Percentiles rank a stretch among this genome's conserved stretches.
These are phyloP conservation scores for Tychaedon coryphoeus DNA, from an alignment of 2,113 vertebrate genomes.

Conservation along the genomic window DNA sequence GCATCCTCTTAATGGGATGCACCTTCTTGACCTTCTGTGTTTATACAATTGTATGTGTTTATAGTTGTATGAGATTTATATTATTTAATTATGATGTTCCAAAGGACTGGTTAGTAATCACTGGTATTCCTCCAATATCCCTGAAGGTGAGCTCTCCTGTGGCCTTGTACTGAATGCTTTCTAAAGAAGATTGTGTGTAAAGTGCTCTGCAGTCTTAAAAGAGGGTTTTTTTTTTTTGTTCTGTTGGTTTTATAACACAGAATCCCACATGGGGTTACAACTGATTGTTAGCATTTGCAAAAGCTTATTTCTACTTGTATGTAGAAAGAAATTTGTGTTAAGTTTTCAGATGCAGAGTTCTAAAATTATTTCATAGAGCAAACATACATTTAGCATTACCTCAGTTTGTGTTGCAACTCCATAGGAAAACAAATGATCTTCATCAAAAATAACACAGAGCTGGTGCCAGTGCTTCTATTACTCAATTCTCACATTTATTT, in stretches of 20 bases:
- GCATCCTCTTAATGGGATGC: not conserved
- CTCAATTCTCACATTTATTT: not conserved
- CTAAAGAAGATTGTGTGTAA: not conserved
- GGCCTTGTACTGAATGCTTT: not conserved
- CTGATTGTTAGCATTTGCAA: not conserved
- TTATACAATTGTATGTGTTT: not conserved
- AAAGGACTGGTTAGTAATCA: not conserved
- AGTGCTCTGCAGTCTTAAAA: not conserved
- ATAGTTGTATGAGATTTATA: not conserved
- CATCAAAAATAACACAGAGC: not conserved
- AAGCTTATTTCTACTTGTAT: not conserved
- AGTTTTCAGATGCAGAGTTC: not conserved
- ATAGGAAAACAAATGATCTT: constrained; percentile 17
- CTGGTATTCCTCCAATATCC: not conserved
- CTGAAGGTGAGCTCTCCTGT: not conserved
- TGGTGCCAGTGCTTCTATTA: not conserved
- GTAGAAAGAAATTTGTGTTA: not conserved
- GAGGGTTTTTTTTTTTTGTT: not conserved
- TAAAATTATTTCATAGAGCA: not conserved
- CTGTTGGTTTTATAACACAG: not conserved
- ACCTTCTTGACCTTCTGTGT: not conserved
- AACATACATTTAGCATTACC: not conserved
- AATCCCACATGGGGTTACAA: not conserved
- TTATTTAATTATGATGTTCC: not conserved
- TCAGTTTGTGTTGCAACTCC: not conserved